A percentile compares a stretch with the other conserved stretches of the same genome.
Evolutionary conservation across 2,888 invertebrate genomes (phyloP).

Genomic region (Mimachlamys varia): DNA sequence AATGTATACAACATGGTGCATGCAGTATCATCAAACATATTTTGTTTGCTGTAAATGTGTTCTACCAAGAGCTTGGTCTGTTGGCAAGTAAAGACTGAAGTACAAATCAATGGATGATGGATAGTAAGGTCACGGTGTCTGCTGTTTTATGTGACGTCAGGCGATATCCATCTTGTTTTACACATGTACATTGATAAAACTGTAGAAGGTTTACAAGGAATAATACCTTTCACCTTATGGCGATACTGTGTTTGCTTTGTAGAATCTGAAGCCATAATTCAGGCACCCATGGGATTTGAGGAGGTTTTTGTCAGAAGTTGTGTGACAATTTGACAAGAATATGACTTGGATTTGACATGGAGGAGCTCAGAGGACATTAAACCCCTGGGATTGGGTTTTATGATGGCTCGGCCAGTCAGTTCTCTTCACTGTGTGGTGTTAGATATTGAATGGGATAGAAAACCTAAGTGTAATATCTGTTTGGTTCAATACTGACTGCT

Average conservation of each 20-base stretch:
- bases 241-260: not conserved
- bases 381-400: not conserved
- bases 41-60: too few species aligned
- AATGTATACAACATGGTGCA: too few species aligned
- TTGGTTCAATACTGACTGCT: too few species aligned
- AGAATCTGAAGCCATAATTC: not conserved
- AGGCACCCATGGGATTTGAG: not conserved
- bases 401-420: not conserved
- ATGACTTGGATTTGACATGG: constrained; percentile 17
- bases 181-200: not conserved
- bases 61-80: too few species aligned
- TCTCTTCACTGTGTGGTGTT: not conserved
- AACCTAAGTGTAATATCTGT: too few species aligned
- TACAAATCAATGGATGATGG: not conserved
- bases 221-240: not conserved
- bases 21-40: too few species aligned
- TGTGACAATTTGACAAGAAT: constrained; percentile 10
- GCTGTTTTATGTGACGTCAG: not conserved
- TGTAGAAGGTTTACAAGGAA: not conserved
- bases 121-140: not conserved
- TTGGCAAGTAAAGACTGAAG: not conserved
- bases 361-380: not conserved
- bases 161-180: not conserved
- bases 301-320: constrained; percentile 1
- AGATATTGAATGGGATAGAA: not conserved